Percentiles rank a stretch among this genome's conserved stretches.
phyloP scores from a whole-genome alignment of 2,797 vertebrate species.

The Rhinichthys osculus region DNA sequence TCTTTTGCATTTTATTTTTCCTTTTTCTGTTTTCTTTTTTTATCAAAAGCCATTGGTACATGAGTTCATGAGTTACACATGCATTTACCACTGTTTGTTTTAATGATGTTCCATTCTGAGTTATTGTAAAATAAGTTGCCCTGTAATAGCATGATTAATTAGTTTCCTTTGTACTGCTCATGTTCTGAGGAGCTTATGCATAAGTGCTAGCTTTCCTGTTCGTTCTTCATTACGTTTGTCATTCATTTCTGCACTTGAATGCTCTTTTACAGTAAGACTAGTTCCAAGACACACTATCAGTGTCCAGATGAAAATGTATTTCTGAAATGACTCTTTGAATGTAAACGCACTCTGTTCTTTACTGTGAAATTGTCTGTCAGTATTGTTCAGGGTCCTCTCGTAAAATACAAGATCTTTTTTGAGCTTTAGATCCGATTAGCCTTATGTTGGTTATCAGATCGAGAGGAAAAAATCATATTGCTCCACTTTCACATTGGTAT shows the following conservation, averaged over 20 bases:
- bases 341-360: constrained; percentile 72
- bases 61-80: constrained; percentile 20
- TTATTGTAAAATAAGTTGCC: constrained; percentile 19
- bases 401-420: constrained; percentile 18
- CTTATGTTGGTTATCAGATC: constrained; percentile 25
- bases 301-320: constrained; percentile 67
- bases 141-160: background rate
- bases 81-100: constrained; percentile 41
- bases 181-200: constrained; percentile 26
- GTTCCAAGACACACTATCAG: constrained; percentile 70
- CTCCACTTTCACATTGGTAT: background rate
- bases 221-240: constrained; percentile 24
- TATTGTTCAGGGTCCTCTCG: constrained; percentile 33
- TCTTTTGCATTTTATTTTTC: background rate
- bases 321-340: constrained; percentile 80
- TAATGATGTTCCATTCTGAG: constrained; percentile 38
- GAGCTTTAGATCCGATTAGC: constrained; percentile 40
- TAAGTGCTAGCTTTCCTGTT: constrained; percentile 38
- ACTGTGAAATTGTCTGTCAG: constrained; percentile 54
- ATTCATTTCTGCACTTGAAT: constrained; percentile 67
- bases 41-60: constrained; percentile 50
- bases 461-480: background rate
- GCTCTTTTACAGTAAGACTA: constrained; percentile 69
- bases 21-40: background rate
- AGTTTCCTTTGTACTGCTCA: constrained; percentile 35